These are phyloP conservation scores for Scrobipalpa atriplicella DNA, from an alignment of 2,888 invertebrate species.

Conservation along the genomic window DNA sequence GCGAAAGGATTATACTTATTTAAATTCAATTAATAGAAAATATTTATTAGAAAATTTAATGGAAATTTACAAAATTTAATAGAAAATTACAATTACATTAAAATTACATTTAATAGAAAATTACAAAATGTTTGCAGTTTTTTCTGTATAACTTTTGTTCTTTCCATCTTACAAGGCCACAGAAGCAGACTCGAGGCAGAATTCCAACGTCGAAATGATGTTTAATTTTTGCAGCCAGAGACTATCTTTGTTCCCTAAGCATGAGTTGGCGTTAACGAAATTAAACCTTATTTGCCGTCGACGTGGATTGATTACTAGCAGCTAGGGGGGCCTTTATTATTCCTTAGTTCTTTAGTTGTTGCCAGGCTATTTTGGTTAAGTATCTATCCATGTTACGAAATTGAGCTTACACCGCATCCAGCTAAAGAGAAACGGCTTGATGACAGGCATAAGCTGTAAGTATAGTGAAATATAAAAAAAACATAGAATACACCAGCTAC, in stretches of 20 bases:
- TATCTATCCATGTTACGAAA: too few relatives aligned
- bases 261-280: conserved; percentile 26
- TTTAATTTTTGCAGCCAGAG: background rate
- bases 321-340: conserved; percentile 2
- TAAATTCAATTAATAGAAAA: too few relatives aligned
- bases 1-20: conserved; percentile 37
- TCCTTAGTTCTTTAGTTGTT: conserved; percentile 7
- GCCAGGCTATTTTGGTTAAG: background rate
- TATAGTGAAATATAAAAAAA: too few relatives aligned
- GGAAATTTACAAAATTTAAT: too few relatives aligned
- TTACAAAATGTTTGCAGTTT: too few relatives aligned
- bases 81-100: too few relatives aligned
- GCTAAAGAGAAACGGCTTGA: too few relatives aligned
- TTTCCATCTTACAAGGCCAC: background rate
- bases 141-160: background rate
- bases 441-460: too few relatives aligned
- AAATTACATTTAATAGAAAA: too few relatives aligned
- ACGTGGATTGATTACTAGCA: conserved; percentile 18
- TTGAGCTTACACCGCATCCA: too few relatives aligned
- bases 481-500: too few relatives aligned
- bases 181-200: background rate
- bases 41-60: too few relatives aligned
- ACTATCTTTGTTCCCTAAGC: conserved; percentile 3
- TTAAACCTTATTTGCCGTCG: conserved; percentile 25
- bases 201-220: background rate